Base-by-base conservation (phyloP, 1,140 invertebrate genomes). In the Drosophila chauvacae region DNA sequence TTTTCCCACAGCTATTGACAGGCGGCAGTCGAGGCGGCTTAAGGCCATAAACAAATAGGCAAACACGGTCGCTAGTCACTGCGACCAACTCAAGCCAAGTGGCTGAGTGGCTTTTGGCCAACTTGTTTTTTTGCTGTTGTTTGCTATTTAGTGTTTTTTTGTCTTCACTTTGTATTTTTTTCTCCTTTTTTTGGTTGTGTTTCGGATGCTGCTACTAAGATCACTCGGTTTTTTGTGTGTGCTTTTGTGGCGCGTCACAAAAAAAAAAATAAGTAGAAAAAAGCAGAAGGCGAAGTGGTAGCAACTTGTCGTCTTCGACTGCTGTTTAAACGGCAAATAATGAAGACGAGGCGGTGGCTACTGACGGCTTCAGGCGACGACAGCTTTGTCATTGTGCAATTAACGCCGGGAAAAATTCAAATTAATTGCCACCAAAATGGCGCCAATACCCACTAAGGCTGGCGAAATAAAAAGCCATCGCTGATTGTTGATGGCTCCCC, bases 371-470 rank as follows among this genome's bases (percentile, higher is more conserved):
- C 63, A 50, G 45, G 39, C 66, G 63, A 30, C 69, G 77, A 83
- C 84, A 88, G 85, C 84, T 87, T 87, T 84, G 84, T 87, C 84
- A 87, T 87, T 87, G 84, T 87, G 84, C 84, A 87, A 87, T 88
- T 87, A 87, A 88, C 83, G 71, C 68, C 71, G 58, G 71, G 72
- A 83, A 87, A 87, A 80, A 87, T 84, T 87, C 62, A 88, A 88
- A 87, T 87, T 87, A 88, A 88, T 87, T 87, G 84, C 64, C 84
- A 66, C 71, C 77, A 87, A 87, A 87, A 87, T 87, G 84, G 84
- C 84, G 84, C 77, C 77, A 74, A 88, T 88, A 23, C 33, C 20
- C 4, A 6, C 33, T 10, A 68, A 50, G 26, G 57, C 62, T 53
- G 68, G 42, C 39, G 68, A 75, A 74, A 47, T 28, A 69, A 44